Evolutionary conservation across 1,140 invertebrate species (phyloP).

Genomic region (Halotydeus destructor): DNA sequence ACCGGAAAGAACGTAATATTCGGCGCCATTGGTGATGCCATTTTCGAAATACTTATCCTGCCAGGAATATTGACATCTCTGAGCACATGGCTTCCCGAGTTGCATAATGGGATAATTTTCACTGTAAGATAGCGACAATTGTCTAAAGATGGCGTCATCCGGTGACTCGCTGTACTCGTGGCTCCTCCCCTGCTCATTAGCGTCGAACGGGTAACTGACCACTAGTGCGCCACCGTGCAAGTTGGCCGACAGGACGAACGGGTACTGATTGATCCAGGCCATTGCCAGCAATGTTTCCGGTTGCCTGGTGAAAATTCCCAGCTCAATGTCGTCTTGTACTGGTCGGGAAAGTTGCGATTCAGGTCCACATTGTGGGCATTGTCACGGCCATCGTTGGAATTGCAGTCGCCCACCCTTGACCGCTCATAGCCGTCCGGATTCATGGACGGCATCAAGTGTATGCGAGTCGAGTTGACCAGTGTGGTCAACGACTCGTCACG

Average conservation of each 20-base stretch:
- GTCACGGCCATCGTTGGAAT: conserved; percentile 40
- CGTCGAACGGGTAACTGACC: conserved; percentile 76
- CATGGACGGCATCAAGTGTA: conserved; percentile 87
- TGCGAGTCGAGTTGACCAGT: conserved; percentile 53
- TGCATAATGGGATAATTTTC: conserved; percentile 60
- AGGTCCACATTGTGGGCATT: conserved; percentile 72
- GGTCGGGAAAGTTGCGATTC: conserved; percentile 92
- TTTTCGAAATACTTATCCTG: conserved; percentile 44
- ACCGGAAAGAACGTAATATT: conserved; percentile 50
- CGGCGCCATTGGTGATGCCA: conserved; percentile 77
- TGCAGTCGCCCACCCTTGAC: conserved; percentile 40
- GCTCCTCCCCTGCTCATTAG: conserved; percentile 28
- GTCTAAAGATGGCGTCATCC: conserved; percentile 61
- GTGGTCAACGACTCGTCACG: conserved; percentile 43
- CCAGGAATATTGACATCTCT: conserved; percentile 17
- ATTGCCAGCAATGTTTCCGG: conserved; percentile 80
- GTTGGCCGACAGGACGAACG: conserved; percentile 90
- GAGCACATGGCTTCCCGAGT: conserved; percentile 41
- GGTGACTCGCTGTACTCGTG: conserved; percentile 34
- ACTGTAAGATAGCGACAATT: conserved; percentile 59
- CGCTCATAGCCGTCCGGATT: conserved; percentile 92
- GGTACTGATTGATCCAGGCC: conserved; percentile 59
- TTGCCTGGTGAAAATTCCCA: conserved; percentile 38
- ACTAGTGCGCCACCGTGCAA: conserved; percentile 82
- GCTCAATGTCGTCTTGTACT: conserved; percentile 47